phyloP scores from a whole-genome alignment of 2,113 vertebrate genomes.

The Coregonus clupeaformis region DNA sequence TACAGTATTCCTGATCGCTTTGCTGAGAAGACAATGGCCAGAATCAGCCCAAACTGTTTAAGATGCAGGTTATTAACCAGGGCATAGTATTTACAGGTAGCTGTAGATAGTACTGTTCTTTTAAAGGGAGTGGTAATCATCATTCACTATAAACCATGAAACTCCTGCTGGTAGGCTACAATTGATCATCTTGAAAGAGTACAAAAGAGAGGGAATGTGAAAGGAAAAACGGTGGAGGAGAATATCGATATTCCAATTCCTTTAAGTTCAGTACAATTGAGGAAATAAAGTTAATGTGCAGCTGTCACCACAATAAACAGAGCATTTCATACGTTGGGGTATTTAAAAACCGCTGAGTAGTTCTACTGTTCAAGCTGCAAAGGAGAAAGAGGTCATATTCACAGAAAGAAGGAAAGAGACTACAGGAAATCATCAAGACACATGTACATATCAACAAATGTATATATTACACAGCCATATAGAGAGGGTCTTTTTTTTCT shows the following conservation, averaged over 20 bases:
- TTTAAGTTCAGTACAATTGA: slow-evolving; percentile 36
- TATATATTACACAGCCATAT: slow-evolving; percentile 70
- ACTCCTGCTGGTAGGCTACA: slow-evolving; percentile 40
- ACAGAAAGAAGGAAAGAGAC: slow-evolving; percentile 57
- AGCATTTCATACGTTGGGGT: slow-evolving; percentile 45
- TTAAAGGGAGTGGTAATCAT: slow-evolving; percentile 43
- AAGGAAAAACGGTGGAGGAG: no score
- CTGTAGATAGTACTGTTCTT: no score
- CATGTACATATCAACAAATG: slow-evolving; percentile 61
- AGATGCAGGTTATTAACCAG: no score
- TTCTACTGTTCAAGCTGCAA: slow-evolving; percentile 72
- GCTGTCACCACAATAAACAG: slow-evolving; percentile 71
- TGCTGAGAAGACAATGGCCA: no score
- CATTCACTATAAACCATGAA: slow-evolving; percentile 41
- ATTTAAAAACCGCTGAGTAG: slow-evolving; percentile 54
- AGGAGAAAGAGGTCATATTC: slow-evolving; percentile 52
- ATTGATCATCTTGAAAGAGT: slow-evolving; percentile 26
- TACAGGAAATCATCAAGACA: slow-evolving; percentile 24
- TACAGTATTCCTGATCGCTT: no score
- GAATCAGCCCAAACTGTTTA: no score
- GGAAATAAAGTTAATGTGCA: slow-evolving; percentile 58
- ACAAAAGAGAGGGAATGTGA: slow-evolving; percentile 12
- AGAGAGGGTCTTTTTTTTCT: slow-evolving; percentile 13
- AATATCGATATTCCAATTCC: slow-evolving; percentile 41
- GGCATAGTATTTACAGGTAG: no score